These are phyloP conservation scores for Isaurus tuberculatus DNA, from an alignment of 92 coral and sea anemone genomes.

Conservation along the genomic window DNA sequence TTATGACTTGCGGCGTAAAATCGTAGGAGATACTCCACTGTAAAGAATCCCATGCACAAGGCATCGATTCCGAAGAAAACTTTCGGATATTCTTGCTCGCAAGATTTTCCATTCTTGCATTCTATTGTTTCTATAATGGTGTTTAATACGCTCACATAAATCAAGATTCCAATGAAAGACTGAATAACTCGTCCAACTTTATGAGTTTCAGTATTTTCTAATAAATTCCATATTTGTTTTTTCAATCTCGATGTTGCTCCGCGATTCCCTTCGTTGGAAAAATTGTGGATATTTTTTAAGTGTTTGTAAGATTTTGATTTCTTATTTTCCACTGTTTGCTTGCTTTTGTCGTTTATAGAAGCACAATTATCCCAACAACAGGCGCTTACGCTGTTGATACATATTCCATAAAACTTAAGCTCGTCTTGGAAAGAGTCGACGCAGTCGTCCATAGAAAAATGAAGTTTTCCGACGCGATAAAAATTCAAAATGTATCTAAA, in stretches of 20 bases:
- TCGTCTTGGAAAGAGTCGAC: conserved; percentile 84
- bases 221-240: conserved; percentile 69
- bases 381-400: conserved; percentile 73
- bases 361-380: conserved; percentile 85
- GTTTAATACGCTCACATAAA: conserved; percentile 75
- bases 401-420: conserved; percentile 84
- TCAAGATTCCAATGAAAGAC: conserved; percentile 73
- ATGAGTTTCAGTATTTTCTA: conserved; percentile 71
- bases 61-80: conserved; percentile 77
- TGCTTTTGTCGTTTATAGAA: neutral
- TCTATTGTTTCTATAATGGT: conserved; percentile 78
- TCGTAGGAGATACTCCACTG: conserved; percentile 80
- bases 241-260: conserved; percentile 44
- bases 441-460: conserved; percentile 88
- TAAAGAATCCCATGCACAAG: conserved; percentile 79
- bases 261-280: neutral
- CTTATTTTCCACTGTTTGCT: neutral
- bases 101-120: conserved; percentile 66
- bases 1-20: conserved; percentile 80
- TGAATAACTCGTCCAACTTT: conserved; percentile 68
- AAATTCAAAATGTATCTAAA: conserved; percentile 92
- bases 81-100: conserved; percentile 69
- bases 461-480: conserved; percentile 91
- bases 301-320: neutral
- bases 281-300: too few relatives aligned